Evolutionary conservation across 2,113 vertebrate species (phyloP), one percentile per base, ranked within the genome.

Genomic region (Silurus asotus): DNA sequence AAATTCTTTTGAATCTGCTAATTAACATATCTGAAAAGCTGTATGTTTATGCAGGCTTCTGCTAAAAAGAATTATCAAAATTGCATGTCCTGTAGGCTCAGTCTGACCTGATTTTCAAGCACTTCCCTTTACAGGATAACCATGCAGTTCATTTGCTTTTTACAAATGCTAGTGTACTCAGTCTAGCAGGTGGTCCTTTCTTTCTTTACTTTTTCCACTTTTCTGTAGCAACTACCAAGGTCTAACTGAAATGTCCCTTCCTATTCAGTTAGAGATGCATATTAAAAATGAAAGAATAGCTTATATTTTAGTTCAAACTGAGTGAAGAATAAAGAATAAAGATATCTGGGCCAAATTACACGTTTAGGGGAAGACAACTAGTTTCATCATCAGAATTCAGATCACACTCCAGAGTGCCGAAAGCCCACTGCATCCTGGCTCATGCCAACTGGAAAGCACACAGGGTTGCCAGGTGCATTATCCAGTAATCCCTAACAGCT

Each of bases 321-420:
- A 28, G 45, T 3, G 14, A 51, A 45, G 51, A 56, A 62, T 20
- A 65, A 15, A 84, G 56, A 51, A 77, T 64, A 8, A 48, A 76
- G 15, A 65, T 4, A 53, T 55, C 2, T 77, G 45, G 48, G 20
- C 20, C 4, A 65, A 58, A 82, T 25, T 53, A 55, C n/a, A 67
- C 23, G 65, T 81, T 37, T 62, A 81, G 61, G 55, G 55, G 75
- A 10, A 61, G 88, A 84, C 80, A 86, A 84, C 88, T 83, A 88
- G 81, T 2, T 56, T 77, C 81, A 76, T 58, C 79, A 92, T 94
- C 90, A 92, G 89, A 84, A 95, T 95, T 94, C 94, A 82, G 83
- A 84, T 93, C 93, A 94, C 93, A 89, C 83, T 83, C 88, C 81
- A 88, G 87, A 90, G 87, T 88, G 88, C 87, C 90, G 88, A 87